Evolutionary conservation across 2,113 vertebrate genomes (phyloP).

Genomic region (Mobula birostris): DNA sequence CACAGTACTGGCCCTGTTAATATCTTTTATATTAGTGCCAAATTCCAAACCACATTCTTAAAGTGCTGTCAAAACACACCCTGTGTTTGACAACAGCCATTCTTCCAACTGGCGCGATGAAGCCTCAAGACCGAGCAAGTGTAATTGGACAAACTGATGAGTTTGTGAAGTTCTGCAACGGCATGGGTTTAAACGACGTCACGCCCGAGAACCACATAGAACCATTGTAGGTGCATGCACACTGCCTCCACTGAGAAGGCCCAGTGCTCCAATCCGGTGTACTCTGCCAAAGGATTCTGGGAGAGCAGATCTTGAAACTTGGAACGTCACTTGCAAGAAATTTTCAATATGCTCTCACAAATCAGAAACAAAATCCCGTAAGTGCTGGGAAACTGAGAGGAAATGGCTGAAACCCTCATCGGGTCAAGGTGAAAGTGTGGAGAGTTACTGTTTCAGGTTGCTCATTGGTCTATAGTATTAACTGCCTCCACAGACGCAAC

Average conservation of each 20-base stretch:
- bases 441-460: no score
- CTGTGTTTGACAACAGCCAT: conserved; percentile 32
- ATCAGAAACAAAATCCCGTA: no score
- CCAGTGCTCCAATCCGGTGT: no score
- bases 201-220: background rate
- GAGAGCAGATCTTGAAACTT: background rate
- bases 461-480: no score
- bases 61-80: conserved; percentile 34
- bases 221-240: background rate
- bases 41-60: conserved; percentile 35
- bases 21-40: conserved; percentile 34
- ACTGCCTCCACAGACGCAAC: no score
- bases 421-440: no score
- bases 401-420: no score
- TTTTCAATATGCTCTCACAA: no score
- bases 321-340: background rate
- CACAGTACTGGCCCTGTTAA: conserved; percentile 28
- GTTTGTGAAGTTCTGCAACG: no score
- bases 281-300: no score
- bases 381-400: no score
- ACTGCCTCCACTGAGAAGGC: background rate
- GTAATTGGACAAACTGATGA: background rate
- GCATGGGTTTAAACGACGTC: background rate
- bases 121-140: background rate
- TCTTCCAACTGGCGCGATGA: background rate